Conservation (phyloP, 2,113 vertebrate species). For the Paralichthys olivaceus region DNA sequence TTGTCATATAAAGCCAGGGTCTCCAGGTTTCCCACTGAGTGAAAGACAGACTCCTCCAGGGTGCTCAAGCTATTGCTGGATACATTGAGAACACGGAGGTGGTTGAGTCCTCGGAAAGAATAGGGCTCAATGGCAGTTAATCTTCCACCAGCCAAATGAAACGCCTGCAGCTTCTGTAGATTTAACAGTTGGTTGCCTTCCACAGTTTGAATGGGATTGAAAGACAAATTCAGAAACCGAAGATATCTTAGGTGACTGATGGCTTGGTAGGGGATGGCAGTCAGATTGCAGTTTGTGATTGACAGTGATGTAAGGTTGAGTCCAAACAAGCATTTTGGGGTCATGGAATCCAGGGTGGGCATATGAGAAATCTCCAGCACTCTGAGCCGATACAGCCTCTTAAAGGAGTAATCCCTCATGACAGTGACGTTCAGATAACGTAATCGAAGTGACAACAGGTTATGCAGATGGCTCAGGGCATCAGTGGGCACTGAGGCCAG, state of each 20-base stretch:
- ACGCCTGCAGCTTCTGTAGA: constrained; percentile 93
- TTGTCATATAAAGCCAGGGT: constrained; percentile 95
- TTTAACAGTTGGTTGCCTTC: constrained; percentile 95
- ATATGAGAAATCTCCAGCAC: constrained; percentile 93
- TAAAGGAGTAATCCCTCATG: constrained; percentile 96
- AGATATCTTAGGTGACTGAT: constrained; percentile 96
- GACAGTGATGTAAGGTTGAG: constrained; percentile 96
- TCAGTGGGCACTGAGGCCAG: constrained; percentile 95
- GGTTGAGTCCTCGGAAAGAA: constrained; percentile 94
- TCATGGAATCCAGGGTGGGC: constrained; percentile 94
- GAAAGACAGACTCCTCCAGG: constrained; percentile 95
- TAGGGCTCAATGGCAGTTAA: constrained; percentile 91
- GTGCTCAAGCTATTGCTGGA: constrained; percentile 93
- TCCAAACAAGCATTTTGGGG: constrained; percentile 93
- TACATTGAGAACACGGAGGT: constrained; percentile 94
- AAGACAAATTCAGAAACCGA: constrained; percentile 95
- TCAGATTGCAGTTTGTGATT: constrained; percentile 94
- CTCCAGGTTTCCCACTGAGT: constrained; percentile 97
- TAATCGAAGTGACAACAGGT: constrained; percentile 90
- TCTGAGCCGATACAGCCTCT: constrained; percentile 93
- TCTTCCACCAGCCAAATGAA: constrained; percentile 94
- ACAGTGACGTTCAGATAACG: constrained; percentile 93
- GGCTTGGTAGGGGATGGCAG: constrained; percentile 90
- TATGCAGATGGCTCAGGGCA: constrained; percentile 94
- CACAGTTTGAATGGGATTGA: constrained; percentile 92